These are phyloP conservation scores for Tortrix viridana DNA, from an alignment of 2,888 invertebrate genomes.

Conservation along the genomic window DNA sequence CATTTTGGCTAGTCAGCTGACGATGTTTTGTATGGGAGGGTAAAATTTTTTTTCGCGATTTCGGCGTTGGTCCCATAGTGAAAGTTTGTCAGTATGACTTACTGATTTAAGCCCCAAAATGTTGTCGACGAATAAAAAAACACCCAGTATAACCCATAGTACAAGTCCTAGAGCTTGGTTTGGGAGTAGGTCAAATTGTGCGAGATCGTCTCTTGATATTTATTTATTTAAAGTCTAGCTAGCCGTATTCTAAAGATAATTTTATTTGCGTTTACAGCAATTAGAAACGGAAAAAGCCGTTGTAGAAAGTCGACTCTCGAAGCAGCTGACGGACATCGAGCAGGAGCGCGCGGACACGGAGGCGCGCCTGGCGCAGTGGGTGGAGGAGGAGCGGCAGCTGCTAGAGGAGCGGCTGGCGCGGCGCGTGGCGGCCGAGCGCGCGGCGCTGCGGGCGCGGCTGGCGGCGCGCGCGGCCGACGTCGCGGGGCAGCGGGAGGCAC, in stretches of 20 bases:
- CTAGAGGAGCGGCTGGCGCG: conserved; percentile 65
- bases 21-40: no score
- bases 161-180: no score
- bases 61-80: no score
- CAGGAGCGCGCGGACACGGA: conserved; percentile 52
- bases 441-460: conserved; percentile 52
- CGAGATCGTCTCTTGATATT: no score
- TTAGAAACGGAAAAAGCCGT: conserved; percentile 51
- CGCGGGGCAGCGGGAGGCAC: conserved; percentile 48
- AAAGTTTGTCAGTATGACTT: no score
- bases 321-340: conserved; percentile 55
- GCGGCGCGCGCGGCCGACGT: conserved; percentile 54
- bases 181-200: no score
- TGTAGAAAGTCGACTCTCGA: conserved; percentile 49
- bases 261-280: conserved; percentile 48
- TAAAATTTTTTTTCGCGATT: no score
- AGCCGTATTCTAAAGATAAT: neutral
- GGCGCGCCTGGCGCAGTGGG: conserved; percentile 52
- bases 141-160: no score
- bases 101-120: no score
- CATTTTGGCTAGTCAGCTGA: no score
- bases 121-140: no score
- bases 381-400: conserved; percentile 55
- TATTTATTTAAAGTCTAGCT: no score
- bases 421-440: conserved; percentile 50